Base-by-base conservation (phyloP, 2,113 vertebrate species). In the Eretmochelys imbricata region DNA sequence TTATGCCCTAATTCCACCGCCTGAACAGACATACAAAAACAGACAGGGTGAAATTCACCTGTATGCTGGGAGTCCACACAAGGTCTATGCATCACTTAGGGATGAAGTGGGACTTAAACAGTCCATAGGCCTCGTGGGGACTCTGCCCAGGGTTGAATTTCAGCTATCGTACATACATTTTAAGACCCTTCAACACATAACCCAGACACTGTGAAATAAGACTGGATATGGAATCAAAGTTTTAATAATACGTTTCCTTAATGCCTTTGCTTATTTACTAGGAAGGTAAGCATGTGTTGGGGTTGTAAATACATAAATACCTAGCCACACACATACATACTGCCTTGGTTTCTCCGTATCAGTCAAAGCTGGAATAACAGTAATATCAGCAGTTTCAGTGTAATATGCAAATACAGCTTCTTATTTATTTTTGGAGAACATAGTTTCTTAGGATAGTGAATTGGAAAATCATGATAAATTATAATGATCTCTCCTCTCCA, bases 391-490 rank as follows among this genome's bases (percentile, higher is more conserved):
- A 95, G 80, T 54, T 94, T 85, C 84, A 38, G 54, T 91, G 65
- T 72, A 89, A 84, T 1, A 50, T 72, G 4, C 89, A 95, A 88
- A 54, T 83, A 25, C 42, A 85, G 69, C 31, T 48, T 89, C 90
- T 94, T 80, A 92, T 88, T 92, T 90, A 57, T 89, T 95, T 94
- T 93, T 80, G 84, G 84, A 88, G 57, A 93, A 82, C 59, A 85
- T 84, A 75, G 80, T 94, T 95, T 97, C 85, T 93, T 89, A 94
- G 91, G 89, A 89, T 78, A 97, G 89, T 89, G 95, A 49, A 91
- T 17, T 80, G 89, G 80, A 95, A 91, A 95, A 96, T 91, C 78
- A 89, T 84, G 86, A 95, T 87, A 90, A 96, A 96, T 93, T 93
- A 48, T 75, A 85, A 84, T 72, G 91, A 62, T 35, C 80, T 97